Conservation (phyloP, 1,140 invertebrate species). For the Hyles vespertilio region DNA sequence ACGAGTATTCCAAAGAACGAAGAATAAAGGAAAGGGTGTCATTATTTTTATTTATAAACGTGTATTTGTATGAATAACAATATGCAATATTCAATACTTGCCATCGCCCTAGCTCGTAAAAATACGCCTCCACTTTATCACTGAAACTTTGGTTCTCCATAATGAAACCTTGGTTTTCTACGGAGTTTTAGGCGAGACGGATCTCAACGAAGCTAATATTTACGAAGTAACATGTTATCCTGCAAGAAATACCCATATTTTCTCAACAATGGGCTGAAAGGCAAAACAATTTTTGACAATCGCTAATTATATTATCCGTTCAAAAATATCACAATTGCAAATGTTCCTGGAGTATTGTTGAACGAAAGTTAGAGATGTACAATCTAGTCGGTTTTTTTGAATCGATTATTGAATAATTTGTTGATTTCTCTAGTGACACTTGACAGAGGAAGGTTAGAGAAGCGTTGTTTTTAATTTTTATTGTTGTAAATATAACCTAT, state of each 20-base stretch:
- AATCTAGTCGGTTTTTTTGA: too few relatives aligned
- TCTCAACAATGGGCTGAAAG: constrained; percentile 28
- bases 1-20: too few relatives aligned
- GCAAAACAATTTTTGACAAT: constrained; percentile 49
- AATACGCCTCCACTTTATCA: constrained; percentile 80
- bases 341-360: too few relatives aligned
- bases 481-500: too few relatives aligned
- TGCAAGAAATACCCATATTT: constrained; percentile 37
- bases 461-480: neutral
- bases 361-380: too few relatives aligned
- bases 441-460: neutral
- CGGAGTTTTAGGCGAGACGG: neutral
- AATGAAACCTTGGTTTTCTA: constrained; percentile 9
- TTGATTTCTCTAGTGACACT: too few relatives aligned
- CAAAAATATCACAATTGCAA: constrained; percentile 16
- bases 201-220: neutral
- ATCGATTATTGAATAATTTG: too few relatives aligned
- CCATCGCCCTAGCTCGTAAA: constrained; percentile 82
- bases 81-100: constrained; percentile 50
- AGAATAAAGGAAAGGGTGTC: too few relatives aligned
- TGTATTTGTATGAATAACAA: constrained; percentile 25
- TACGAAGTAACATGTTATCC: neutral
- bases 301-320: constrained; percentile 17
- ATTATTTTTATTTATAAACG: neutral
- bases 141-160: constrained; percentile 73